Conservation (phyloP, 2,113 vertebrate genomes). For the Ibidorhyncha struthersii region DNA sequence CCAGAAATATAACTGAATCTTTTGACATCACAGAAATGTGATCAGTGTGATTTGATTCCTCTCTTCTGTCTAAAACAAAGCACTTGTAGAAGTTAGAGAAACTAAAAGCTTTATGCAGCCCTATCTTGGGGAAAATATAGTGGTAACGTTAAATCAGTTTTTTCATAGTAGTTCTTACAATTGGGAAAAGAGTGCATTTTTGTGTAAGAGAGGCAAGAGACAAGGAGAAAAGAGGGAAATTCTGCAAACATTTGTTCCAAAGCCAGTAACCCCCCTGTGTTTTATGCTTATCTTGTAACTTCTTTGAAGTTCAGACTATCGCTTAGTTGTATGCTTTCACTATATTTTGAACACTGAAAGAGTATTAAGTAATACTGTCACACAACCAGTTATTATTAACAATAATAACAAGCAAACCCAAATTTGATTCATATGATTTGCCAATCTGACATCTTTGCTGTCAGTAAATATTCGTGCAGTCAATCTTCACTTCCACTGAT, state of each 20-base stretch:
- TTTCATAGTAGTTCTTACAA: neutral
- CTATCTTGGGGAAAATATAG: neutral
- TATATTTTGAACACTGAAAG: neutral
- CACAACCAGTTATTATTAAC: slow-evolving; percentile 1
- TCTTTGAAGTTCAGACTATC: neutral
- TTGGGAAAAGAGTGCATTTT: neutral
- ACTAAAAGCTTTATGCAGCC: neutral
- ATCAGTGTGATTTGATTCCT: neutral
- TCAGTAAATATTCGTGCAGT: slow-evolving; percentile 41
- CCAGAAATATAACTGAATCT: neutral
- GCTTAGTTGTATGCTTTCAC: neutral
- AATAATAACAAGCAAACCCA: neutral
- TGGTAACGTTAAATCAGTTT: neutral
- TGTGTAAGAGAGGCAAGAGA: neutral
- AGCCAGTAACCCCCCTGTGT: neutral
- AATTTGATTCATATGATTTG: slow-evolving; percentile 28
- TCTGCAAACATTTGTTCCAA: neutral
- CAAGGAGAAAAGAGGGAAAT: neutral
- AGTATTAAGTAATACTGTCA: neutral
- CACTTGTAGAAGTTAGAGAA: neutral
- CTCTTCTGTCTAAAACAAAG: neutral
- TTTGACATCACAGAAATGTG: neutral
- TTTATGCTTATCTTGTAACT: neutral
- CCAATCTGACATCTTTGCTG: slow-evolving; percentile 11
- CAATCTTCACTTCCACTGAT: slow-evolving; percentile 30